Evolutionary conservation across 2,888 invertebrate species (phyloP), one percentile per base, ranked within the genome.

Genomic region (Blera fallax): DNA sequence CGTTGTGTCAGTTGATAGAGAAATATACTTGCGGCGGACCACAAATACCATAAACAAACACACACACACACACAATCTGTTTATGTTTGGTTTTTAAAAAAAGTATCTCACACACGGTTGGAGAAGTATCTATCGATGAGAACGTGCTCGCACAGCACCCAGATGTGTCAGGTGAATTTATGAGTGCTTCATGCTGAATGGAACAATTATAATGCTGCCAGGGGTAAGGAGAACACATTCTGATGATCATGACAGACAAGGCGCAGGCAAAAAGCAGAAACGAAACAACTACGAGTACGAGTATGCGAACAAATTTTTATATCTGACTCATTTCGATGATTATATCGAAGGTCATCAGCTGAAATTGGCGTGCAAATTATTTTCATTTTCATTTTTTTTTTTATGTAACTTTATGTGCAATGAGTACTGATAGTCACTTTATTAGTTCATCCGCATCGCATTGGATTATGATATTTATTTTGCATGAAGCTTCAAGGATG

Each of bases 341-440:
- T 65, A 65, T 70, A 65, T 37, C 52, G 58, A 84, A 84, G 84
- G 84, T 84, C 52, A 48, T 43, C 48, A 14, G 37, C 18, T 58
- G 62, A 76, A 80, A 84, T 79, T 84, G 79, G 74, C 74, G 74
- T 79, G 84, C 84, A 84, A 70, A 56, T 84, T 69, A 37, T 21
- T 52, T 64, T 34, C 14, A 24, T 60, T 60, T 14, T 56, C 5
- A 32, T 10, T 18, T 52, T 65, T 50, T 50, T 6, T 29, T 54
- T 52, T 29, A 18, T 72, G 4, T 62, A 24, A 43, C 14, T 52
- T 50, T 40, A 1, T 45, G 18, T 56, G 70, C 48, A 62, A 43
- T 60, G 24, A 1, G 32, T 3, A 43, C 24, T 67, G 65, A 83
- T 83, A 62, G 43, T 34, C 56, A 21, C n/a, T 56, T 64, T 64